Evolutionary conservation across 2,888 invertebrate genomes (phyloP), one percentile per base, ranked within the genome.

Genomic region (Oligia fasciuncula): DNA sequence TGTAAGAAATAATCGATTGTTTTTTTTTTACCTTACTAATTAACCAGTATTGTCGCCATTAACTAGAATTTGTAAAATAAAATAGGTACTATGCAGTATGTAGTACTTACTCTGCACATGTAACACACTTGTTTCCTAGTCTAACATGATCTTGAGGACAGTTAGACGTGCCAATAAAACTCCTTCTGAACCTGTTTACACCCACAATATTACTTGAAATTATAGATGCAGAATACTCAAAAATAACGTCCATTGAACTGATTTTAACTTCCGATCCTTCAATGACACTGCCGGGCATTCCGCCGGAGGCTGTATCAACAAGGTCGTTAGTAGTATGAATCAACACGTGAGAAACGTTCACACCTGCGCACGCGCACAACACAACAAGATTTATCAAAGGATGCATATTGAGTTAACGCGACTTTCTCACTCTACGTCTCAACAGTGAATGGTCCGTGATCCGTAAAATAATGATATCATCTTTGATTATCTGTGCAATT

Each of bases 71-170:
- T 19, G 1, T 29, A 29, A 76, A 51, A 35, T 57, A 57, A 2
- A 40, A 51, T 6, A n/a, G 8, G 14, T 11, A 35, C n/a, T 75
- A 40, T 3, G n/a, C 40, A 19, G 3, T n/a, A 40, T 11, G 17
- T n/a, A 17, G 9, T 43, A 83, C 87, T 89, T 43, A 87, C 87
- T 63, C 23, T 17, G 35, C 23, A 78, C 87, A 87, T 14, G 68
- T 19, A 19, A 80, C 68, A 40, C 87, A 87, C 54, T 40, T 62
- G 19, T 9, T 11, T 4, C n/a, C 2, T 5, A 85, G 9, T 65
- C 76, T 73, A 2, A 79, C 73, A 46, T 23, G 14, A 23, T 57
- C 75, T 40, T 0, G 0, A 23, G 86, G 29, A 74, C 87, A 87
- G 14, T 49, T 65, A 17, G 43, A 13, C 1, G 63, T 77, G 2